Evolutionary conservation across 2,113 vertebrate species (phyloP).

Genomic region (Plestiodon gilberti): DNA sequence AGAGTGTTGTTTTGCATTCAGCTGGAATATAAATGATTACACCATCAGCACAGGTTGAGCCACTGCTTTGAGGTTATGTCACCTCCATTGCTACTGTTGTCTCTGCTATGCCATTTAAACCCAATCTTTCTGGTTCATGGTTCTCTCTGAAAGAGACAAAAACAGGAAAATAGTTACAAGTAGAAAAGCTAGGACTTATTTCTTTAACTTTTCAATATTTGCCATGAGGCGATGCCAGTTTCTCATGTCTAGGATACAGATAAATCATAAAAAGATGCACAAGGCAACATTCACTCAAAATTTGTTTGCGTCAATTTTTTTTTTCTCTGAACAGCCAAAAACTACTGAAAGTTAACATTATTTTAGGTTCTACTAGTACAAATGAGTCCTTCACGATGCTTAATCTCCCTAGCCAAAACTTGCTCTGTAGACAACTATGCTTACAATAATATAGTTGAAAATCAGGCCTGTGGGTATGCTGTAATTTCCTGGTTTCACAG

Average conservation of each 20-base stretch:
- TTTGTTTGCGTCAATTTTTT: background rate
- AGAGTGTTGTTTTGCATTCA: constrained; percentile 75
- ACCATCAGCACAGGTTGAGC: constrained; percentile 69
- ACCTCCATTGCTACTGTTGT: constrained; percentile 94
- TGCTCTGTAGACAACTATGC: too few relatives aligned
- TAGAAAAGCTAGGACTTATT: accelerated
- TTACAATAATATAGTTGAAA: background rate
- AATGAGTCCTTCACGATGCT: background rate
- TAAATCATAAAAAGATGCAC: background rate
- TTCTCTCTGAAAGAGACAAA: constrained; percentile 80
- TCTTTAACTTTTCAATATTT: background rate
- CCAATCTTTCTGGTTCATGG: constrained; percentile 88
- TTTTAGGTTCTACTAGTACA: background rate
- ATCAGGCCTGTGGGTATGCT: background rate
- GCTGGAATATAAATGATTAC: constrained; percentile 69
- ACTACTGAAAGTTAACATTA: background rate
- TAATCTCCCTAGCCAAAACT: background rate
- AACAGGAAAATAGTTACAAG: accelerated
- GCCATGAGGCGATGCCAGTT: accelerated
- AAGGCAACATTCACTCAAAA: background rate
- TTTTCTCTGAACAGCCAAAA: background rate
- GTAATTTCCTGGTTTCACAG: background rate
- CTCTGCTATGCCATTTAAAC: constrained; percentile 90
- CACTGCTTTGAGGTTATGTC: constrained; percentile 82
- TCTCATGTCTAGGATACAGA: background rate